Conservation (phyloP, 2,797 vertebrate species). For the Lerista edwardsae region DNA sequence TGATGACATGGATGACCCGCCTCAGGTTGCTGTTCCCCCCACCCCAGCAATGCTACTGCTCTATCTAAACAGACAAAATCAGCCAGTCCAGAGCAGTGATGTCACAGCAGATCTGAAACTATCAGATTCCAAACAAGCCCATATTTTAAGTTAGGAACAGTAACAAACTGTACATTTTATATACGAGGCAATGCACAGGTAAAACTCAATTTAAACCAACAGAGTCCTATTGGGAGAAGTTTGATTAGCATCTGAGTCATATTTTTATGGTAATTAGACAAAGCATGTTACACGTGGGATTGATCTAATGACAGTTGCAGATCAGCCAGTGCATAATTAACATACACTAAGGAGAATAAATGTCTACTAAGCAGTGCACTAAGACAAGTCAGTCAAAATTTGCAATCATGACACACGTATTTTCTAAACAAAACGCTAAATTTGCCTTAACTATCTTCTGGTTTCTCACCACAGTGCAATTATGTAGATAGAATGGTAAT, state of each 20-base stretch:
- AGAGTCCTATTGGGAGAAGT: conserved; percentile 2
- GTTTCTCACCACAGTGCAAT: conserved; percentile 4
- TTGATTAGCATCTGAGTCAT: neutral
- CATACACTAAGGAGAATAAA: conserved; percentile 11
- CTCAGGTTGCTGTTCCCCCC: too few species aligned
- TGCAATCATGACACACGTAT: conserved; percentile 9
- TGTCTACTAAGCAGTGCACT: neutral
- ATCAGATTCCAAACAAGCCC: neutral
- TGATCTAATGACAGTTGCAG: conserved; percentile 13
- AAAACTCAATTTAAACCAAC: neutral
- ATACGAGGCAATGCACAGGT: neutral
- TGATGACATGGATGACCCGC: too few species aligned
- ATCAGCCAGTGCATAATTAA: conserved; percentile 15
- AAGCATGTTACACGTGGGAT: conserved; percentile 1
- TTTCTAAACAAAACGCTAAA: conserved; percentile 8
- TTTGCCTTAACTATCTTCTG: neutral
- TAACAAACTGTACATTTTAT: conserved; percentile 14
- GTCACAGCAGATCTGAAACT: conserved; percentile 30
- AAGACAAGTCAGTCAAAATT: conserved; percentile 3
- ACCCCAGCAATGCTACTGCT: too few species aligned
- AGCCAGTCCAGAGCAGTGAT: conserved; percentile 12
- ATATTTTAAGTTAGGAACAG: conserved; percentile 4
- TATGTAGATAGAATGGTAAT: conserved; percentile 1
- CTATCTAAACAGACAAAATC: neutral
- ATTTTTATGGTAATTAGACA: conserved; percentile 4